phyloP scores from a whole-genome alignment of 1,140 invertebrate species.

The Caenorhabditis inopinata region DNA sequence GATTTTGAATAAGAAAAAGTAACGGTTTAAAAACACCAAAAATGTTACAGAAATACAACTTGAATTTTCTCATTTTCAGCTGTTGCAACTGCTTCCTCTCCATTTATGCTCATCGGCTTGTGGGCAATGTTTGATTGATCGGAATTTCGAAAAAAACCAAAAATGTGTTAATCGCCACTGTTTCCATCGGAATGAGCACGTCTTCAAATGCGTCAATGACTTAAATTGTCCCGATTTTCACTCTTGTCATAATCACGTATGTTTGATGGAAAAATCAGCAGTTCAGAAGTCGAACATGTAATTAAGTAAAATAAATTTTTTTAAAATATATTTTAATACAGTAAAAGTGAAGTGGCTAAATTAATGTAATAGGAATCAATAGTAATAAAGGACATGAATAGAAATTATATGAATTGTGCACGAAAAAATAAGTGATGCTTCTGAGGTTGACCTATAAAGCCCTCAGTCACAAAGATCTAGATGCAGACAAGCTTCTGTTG shows the following conservation, averaged over 20 bases:
- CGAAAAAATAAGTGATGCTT: too few relatives aligned
- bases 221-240: not conserved
- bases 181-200: not conserved
- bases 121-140: not conserved
- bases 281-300: too few relatives aligned
- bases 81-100: not conserved
- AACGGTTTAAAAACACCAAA: too few relatives aligned
- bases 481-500: not conserved
- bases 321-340: too few relatives aligned
- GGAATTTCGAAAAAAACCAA: not conserved
- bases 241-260: not conserved
- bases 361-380: too few relatives aligned
- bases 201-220: slow-evolving; percentile 8
- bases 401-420: too few relatives aligned
- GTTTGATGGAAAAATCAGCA: not conserved
- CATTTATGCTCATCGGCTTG: not conserved
- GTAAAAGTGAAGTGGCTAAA: too few relatives aligned
- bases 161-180: not conserved
- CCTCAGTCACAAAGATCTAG: slow-evolving; percentile 23
- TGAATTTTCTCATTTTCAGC: not conserved
- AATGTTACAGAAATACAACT: too few relatives aligned
- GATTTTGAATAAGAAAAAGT: too few relatives aligned
- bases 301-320: too few relatives aligned
- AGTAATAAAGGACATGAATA: too few relatives aligned
- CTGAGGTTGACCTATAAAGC: too few relatives aligned